Conservation (phyloP, 2,797 vertebrate species). For the Phyllotis vaccarum region DNA sequence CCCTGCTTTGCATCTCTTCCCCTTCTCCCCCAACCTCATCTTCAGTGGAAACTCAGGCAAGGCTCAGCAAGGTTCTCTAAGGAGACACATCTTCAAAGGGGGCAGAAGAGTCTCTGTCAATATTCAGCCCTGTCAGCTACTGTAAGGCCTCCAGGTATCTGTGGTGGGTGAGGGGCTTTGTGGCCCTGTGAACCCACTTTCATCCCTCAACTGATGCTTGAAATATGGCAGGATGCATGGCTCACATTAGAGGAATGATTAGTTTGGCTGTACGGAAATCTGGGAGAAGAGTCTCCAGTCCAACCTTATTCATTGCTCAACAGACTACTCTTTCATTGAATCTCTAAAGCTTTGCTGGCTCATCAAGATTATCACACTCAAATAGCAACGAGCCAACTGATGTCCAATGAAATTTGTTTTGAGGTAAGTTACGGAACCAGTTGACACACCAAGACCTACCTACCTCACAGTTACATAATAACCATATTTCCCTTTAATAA, state of each 20-base stretch:
- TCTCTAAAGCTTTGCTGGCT: not conserved
- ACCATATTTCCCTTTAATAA: not conserved
- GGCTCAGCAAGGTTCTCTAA: not conserved
- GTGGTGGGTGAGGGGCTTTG: not conserved
- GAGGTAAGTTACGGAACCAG: not conserved
- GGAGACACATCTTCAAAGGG: slow-evolving; percentile 40
- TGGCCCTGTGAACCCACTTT: not conserved
- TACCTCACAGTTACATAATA: not conserved
- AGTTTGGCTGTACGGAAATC: not conserved
- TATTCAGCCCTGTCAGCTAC: not conserved
- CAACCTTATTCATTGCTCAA: not conserved
- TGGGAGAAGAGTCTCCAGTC: not conserved
- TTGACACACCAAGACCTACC: not conserved
- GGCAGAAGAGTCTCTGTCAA: not conserved
- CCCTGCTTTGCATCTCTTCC: slow-evolving; percentile 51
- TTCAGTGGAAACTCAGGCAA: not conserved
- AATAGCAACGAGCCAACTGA: not conserved
- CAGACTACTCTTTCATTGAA: not conserved
- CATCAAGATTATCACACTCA: not conserved
- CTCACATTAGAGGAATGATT: not conserved
- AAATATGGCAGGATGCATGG: not conserved
- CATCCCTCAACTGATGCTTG: not conserved
- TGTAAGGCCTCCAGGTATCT: not conserved
- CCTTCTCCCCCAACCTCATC: not conserved
- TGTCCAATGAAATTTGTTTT: not conserved